Base-by-base conservation (phyloP, 2,113 vertebrate genomes). In the Grallaria varia region DNA sequence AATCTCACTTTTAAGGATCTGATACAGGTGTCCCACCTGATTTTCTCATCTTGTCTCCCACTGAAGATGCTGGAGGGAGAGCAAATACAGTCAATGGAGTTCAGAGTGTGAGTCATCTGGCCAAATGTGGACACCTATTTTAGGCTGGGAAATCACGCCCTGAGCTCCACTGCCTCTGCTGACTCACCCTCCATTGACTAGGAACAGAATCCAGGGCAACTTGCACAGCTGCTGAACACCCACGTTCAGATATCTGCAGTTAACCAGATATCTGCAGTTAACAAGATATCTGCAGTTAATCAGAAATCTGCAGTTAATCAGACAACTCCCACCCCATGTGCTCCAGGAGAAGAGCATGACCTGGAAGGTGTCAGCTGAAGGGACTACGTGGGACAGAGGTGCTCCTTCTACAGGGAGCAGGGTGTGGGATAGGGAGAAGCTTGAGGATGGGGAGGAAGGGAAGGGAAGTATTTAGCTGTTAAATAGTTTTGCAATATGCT, bases 121-220 rank as follows among this genome's bases (percentile, higher is more conserved):
- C 55, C 89, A 95, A 92, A 90, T 14, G 33, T 16, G 35, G 88
- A 66, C 47, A 74, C 28, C 39, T 95, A 75, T 90, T 97, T 92
- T 71, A 81, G 83, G 86, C 84, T 45, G 33, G 45, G 64, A 92
- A 95, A 93, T 93, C 83, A 90, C 1, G 3, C 33, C 80, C 88
- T 25, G 5, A 86, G 42, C 86, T 90, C 72, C 89, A 84, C 14
- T 88, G 92, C 67, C 83, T 92, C 85, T 77, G 71, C 68, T 97
- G 96, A 96, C 72, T 96, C 94, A 95, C 52, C 59, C 71, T 88
- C 68, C 89, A 90, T 84, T 89, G 96, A 94, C 72, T 93, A 33
- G 6, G 68, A 93, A 42, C 25, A 83, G 31, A 66, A 30, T 39
- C 35, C 23, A 77, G 56, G 80, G 89, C 86, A 90, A 22, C 60